Conservation (phyloP, 2,888 invertebrate genomes). For the Barypeithes pellucidus region DNA sequence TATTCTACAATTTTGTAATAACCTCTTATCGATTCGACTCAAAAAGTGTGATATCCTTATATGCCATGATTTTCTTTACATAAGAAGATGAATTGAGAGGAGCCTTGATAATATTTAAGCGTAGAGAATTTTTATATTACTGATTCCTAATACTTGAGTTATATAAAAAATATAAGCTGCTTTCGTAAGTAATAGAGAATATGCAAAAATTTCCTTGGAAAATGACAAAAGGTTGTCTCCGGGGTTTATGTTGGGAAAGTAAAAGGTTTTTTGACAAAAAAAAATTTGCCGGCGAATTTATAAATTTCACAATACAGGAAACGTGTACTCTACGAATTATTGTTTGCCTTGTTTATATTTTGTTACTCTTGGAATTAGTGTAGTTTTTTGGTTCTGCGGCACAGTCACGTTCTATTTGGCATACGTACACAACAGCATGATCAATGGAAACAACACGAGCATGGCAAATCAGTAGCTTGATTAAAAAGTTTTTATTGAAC, state of each 20-base stretch:
- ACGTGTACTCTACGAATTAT: not conserved
- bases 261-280: too few species aligned
- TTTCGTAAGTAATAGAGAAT: not conserved
- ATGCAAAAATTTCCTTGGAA: not conserved
- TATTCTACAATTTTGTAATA: constrained; percentile 6
- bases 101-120: constrained; percentile 40
- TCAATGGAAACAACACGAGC: constrained; percentile 45
- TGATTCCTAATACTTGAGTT: constrained; percentile 19
- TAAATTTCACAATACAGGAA: not conserved
- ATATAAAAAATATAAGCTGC: not conserved
- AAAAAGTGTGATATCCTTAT: not conserved
- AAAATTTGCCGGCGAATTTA: too few species aligned
- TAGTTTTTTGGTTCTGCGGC: constrained; percentile 39
- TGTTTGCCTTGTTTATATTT: constrained; percentile 7
- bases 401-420: constrained; percentile 48
- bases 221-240: too few species aligned
- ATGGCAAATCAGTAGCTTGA: constrained; percentile 40
- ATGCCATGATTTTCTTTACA: constrained; percentile 29
- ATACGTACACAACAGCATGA: constrained; percentile 41
- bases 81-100: constrained; percentile 41
- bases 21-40: not conserved
- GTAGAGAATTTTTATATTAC: constrained; percentile 17
- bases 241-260: too few species aligned
- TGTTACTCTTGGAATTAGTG: constrained; percentile 1
- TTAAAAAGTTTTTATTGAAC: constrained; percentile 48